Evolutionary conservation across 2,888 invertebrate species (phyloP).

Genomic region (Pseudeuparius sepicola): DNA sequence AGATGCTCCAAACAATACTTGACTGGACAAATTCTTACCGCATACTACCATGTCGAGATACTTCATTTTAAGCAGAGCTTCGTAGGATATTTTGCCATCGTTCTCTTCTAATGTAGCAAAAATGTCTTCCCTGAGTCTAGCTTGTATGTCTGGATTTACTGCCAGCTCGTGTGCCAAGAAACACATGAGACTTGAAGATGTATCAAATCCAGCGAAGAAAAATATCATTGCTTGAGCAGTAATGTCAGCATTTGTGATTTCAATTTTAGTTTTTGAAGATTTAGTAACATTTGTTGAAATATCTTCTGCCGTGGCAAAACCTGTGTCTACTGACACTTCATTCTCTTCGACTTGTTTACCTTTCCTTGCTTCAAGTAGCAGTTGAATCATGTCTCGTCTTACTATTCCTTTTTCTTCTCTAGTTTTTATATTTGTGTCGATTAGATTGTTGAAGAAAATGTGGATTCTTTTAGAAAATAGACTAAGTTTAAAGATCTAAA

Average conservation of each 20-base stretch:
- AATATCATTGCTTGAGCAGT: constrained; percentile 47
- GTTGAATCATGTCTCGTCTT: constrained; percentile 48
- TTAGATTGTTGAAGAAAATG: constrained; percentile 25
- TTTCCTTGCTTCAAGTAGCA: constrained; percentile 42
- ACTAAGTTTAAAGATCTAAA: constrained; percentile 21
- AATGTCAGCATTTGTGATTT: no score
- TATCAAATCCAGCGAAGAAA: constrained; percentile 45
- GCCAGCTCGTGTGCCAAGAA: constrained; percentile 49
- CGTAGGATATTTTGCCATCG: constrained; percentile 37
- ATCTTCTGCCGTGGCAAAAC: constrained; percentile 28
- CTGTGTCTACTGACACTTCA: constrained; percentile 20
- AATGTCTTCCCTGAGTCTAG: constrained; percentile 45
- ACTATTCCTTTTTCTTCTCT: constrained; percentile 41
- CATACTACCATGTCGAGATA: constrained; percentile 44
- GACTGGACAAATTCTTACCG: no score
- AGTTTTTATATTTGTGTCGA: constrained; percentile 37
- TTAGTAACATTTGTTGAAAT: no score
- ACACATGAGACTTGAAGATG: constrained; percentile 39
- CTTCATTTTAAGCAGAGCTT: constrained; percentile 40
- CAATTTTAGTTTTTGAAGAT: no score
- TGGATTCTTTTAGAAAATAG: constrained; percentile 21
- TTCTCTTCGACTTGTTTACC: constrained; percentile 22
- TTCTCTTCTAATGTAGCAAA: constrained; percentile 33
- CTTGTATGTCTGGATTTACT: constrained; percentile 47
- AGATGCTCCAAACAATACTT: no score